Percentiles rank a stretch among this genome's conserved stretches.
These are phyloP conservation scores for Coleophora deauratella DNA, from an alignment of 2,888 invertebrate species.

Conservation along the genomic window DNA sequence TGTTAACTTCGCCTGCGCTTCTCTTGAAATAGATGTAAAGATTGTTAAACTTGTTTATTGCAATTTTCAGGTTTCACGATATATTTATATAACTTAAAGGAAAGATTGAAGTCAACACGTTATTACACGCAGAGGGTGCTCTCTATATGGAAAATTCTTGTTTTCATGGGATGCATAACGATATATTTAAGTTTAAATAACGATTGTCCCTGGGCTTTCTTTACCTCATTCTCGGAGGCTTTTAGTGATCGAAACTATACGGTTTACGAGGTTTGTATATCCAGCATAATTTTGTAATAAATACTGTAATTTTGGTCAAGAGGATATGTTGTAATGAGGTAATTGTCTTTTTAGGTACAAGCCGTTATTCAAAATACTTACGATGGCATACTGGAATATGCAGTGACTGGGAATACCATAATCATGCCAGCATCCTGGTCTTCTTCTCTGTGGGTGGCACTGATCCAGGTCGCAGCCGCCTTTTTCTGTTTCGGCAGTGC, in stretches of 20 bases:
- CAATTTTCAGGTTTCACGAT: neutral
- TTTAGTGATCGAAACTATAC: slow-evolving; percentile 69
- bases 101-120: slow-evolving; percentile 75
- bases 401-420: slow-evolving; percentile 40
- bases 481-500: slow-evolving; percentile 79
- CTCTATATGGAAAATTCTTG: slow-evolving; percentile 83
- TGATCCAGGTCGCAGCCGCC: slow-evolving; percentile 78
- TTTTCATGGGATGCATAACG: slow-evolving; percentile 80
- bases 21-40: too few species aligned
- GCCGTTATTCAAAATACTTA: slow-evolving; percentile 46
- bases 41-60: too few species aligned
- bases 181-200: slow-evolving; percentile 67
- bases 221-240: slow-evolving; percentile 54
- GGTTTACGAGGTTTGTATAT: slow-evolving; percentile 67
- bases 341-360: slow-evolving; percentile 48
- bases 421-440: slow-evolving; percentile 37
- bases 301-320: neutral
- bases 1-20: too few species aligned
- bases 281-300: neutral
- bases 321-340: too few species aligned
- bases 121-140: slow-evolving; percentile 83
- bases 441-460: slow-evolving; percentile 74
- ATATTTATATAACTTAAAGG: neutral
- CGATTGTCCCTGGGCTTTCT: slow-evolving; percentile 59
- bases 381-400: slow-evolving; percentile 47